Evolutionary conservation across 2,888 invertebrate genomes (phyloP), one percentile per base, ranked within the genome.

Genomic region (Rapana venosa): DNA sequence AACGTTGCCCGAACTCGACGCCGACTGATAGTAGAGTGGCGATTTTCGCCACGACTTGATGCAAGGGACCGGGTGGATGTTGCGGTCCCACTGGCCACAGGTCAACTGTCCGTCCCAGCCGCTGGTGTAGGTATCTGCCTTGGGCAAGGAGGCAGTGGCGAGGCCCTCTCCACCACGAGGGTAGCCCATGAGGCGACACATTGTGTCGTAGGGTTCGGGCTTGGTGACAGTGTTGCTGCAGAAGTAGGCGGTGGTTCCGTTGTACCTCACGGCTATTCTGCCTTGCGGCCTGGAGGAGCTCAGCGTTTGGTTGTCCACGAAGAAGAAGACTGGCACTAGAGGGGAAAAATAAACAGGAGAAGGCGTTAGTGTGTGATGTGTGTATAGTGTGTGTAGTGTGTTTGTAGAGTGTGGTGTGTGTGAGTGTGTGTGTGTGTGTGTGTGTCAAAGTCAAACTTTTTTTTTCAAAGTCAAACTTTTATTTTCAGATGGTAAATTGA

Each of bases 181-280:
- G 35, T 30, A 66, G 58, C 86, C 86, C 86, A 86, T 86, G 30
- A 86, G 32, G 13, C 86, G 86, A 30, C 86, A 86, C 56, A 86
- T 11, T 17, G 86, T 66, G 86, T n/a, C 20, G 32, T n/a, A 66
- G 35, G 8, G 1, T n/a, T 66, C 66, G 8, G 17, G 6, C 17
- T 11, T 35, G 61, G 20, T 15, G 32, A 26, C 35, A 0, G 66
- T 13, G 1, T 17, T 22, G 35, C 66, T 66, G 66, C 86, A 86
- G 32, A 56, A 66, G 86, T 86, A 86, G 11, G 32, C 66, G 17
- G 86, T 66, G 30, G 35, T 35, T 4, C 66, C 66, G 32, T 66
- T 26, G 86, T 86, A 86, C 17, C n/a, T 58, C 66, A 86, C 86
- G 0, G 61, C 66, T 6, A 86, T 20, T 35, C 86, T 26, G 84